Percentiles rank a stretch among this genome's conserved stretches.
Conservation (phyloP, 2,888 invertebrate species). For the Patella depressa region DNA sequence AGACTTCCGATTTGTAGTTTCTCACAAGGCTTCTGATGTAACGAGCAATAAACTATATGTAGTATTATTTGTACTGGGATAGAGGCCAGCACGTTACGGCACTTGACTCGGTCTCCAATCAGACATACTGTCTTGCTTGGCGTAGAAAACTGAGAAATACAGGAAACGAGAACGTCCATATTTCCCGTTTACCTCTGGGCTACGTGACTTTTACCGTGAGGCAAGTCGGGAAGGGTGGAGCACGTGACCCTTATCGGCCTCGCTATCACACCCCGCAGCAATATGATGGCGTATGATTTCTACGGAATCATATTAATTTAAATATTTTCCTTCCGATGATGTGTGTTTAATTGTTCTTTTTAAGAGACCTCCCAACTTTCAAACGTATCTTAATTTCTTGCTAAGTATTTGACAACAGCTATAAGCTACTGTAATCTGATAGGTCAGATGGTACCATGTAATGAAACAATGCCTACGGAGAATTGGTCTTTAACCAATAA, state of each 20-base stretch:
- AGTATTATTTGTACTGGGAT: not conserved
- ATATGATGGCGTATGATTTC: conserved; percentile 1
- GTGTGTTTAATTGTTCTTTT: conserved; percentile 7
- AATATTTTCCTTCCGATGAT: not conserved
- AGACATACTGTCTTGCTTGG: conserved; percentile 11
- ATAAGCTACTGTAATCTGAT: conserved; percentile 7
- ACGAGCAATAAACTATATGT: conserved; percentile 6
- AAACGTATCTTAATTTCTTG: conserved; percentile 2
- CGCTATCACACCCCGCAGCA: not conserved
- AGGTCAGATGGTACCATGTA: not conserved
- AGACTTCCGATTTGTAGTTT: conserved; percentile 7
- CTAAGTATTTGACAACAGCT: conserved; percentile 7
- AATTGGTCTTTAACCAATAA: not conserved
- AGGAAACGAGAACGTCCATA: conserved; percentile 4
- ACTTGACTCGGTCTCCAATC: not conserved
- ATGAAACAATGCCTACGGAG: not conserved
- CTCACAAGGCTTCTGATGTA: not conserved
- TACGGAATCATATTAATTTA: not conserved
- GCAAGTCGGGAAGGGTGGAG: conserved; percentile 10
- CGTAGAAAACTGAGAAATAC: not conserved
- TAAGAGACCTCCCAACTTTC: not conserved
- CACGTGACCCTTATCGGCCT: conserved; percentile 10
- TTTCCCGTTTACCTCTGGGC: not conserved
- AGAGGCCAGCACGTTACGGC: not conserved
- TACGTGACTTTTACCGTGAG: conserved; percentile 7